Evolutionary conservation across 1,140 invertebrate species (phyloP).

Genomic region (Nasonia giraulti): DNA sequence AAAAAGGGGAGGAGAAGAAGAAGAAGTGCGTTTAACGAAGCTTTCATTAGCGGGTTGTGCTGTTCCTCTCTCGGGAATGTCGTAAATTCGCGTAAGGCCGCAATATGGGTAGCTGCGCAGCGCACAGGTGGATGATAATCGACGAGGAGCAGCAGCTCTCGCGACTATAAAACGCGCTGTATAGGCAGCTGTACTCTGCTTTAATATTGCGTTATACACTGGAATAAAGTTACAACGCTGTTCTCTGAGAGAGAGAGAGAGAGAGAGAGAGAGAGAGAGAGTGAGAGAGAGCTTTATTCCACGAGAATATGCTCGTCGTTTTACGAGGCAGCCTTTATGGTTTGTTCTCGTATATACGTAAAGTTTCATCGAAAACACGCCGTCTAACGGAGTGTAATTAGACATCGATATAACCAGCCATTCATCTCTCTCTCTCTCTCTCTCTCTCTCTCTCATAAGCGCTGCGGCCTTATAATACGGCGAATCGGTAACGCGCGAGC

Average conservation of each 20-base stretch:
- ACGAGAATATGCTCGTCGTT: too few relatives aligned
- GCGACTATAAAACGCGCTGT: background rate
- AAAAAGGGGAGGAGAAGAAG: constrained; percentile 11
- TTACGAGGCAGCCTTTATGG: background rate
- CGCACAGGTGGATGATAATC: constrained; percentile 38
- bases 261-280: too few relatives aligned
- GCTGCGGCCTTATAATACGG: constrained; percentile 24
- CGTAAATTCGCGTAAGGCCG: constrained; percentile 42
- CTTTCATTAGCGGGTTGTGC: constrained; percentile 48
- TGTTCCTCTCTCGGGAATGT: background rate
- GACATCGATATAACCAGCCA: background rate
- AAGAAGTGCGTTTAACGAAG: constrained; percentile 52
- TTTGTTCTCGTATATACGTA: background rate
- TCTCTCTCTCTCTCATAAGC: too few relatives aligned
- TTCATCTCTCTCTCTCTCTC: constrained; percentile 34
- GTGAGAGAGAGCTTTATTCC: too few relatives aligned
- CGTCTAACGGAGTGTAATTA: constrained; percentile 25
- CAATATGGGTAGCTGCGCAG: background rate
- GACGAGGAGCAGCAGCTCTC: background rate
- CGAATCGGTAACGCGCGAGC: constrained; percentile 19
- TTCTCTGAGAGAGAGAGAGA: too few relatives aligned
- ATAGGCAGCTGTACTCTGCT: background rate
- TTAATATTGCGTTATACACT: constrained; percentile 20
- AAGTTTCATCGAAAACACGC: background rate
- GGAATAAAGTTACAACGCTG: constrained; percentile 9